A percentile compares a stretch with the other conserved stretches of the same genome.
Conservation (phyloP, 2,888 invertebrate species). For the Catocala fraxini region DNA sequence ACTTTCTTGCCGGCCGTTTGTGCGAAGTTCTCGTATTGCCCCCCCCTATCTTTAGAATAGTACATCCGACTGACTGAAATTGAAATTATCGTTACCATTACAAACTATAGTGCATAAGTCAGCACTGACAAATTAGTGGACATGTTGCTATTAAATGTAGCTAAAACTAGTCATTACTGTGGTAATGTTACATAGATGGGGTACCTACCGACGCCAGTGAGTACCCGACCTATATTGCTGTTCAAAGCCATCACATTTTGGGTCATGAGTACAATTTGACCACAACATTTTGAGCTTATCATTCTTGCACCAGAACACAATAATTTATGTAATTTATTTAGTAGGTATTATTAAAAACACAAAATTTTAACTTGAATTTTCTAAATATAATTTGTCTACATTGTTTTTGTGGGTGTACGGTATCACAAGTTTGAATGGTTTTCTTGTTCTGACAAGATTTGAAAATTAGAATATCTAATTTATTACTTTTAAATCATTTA, state of each 20-base stretch:
- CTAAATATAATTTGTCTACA: conserved; percentile 57
- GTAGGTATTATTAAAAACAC: conserved; percentile 45
- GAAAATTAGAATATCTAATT: conserved; percentile 57
- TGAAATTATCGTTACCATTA: too few relatives aligned
- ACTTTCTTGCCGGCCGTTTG: conserved; percentile 69
- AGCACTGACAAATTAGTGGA: too few relatives aligned
- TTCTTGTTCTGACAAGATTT: conserved; percentile 58
- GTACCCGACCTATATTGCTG: conserved; percentile 44
- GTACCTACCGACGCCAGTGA: conserved; percentile 53
- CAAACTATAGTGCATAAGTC: too few relatives aligned
- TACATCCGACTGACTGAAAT: conserved; percentile 53
- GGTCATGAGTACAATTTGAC: conserved; percentile 55
- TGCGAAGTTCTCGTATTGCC: conserved; percentile 59
- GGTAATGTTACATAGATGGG: too few relatives aligned
- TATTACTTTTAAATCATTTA: conserved; percentile 12
- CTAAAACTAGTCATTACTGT: too few relatives aligned
- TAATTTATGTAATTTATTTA: conserved; percentile 17
- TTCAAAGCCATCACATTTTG: conserved; percentile 53
- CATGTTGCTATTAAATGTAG: too few relatives aligned
- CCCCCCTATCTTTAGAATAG: conserved; percentile 63
- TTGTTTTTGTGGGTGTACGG: conserved; percentile 62
- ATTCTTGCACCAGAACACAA: conserved; percentile 52
- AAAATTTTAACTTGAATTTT: conserved; percentile 54
- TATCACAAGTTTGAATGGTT: conserved; percentile 51
- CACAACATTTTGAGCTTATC: conserved; percentile 61